Evolutionary conservation across 2,797 vertebrate genomes (phyloP), one percentile per base, ranked within the genome.

Genomic region (Serranus cabrilla): DNA sequence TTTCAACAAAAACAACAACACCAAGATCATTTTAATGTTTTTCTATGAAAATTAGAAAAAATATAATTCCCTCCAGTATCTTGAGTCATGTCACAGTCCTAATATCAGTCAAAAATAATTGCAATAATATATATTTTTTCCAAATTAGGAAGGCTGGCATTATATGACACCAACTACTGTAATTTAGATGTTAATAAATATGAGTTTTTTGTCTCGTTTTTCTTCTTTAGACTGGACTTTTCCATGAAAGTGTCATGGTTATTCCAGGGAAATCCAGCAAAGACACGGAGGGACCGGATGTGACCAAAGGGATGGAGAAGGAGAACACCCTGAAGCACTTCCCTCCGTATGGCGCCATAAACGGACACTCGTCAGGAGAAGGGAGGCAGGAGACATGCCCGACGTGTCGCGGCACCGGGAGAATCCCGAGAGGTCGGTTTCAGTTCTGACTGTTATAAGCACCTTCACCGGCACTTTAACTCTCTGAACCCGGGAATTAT

Each of bases 341-440:
- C 60, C 90, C 88, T 34, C 11, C 80, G 1, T 96, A 96, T 1
- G 93, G 93, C 1, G 79, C 87, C 69, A 84, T 88, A 0, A 71
- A 68, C 0, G 81, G 65, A 18, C 61, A 2, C n/a, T 6, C 54
- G 0, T 2, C 77, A 0, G 86, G 58, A 10, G 94, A 95, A 34
- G 34, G 34, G 6, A 7, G 34, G 7, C 34, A 34, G 34, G 34
- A 34, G 70, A 90, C 37, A 20, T 98, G 97, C 58, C 96, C 96
- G 4, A 97, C 97, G 0, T 97, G 97, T 74, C 94, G 92, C 0
- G 97, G 97, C 64, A 97, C 87, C 0, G 97, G 96, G 5, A 88
- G 93, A 23, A 96, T 98, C 69, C 95, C 96, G 3, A 85, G 88
- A 94, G 96, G 97, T 96, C 67, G 51, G 89, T 74, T 61, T 55